Conservation (phyloP, 2,113 vertebrate species). For the Coreoperca whiteheadi region DNA sequence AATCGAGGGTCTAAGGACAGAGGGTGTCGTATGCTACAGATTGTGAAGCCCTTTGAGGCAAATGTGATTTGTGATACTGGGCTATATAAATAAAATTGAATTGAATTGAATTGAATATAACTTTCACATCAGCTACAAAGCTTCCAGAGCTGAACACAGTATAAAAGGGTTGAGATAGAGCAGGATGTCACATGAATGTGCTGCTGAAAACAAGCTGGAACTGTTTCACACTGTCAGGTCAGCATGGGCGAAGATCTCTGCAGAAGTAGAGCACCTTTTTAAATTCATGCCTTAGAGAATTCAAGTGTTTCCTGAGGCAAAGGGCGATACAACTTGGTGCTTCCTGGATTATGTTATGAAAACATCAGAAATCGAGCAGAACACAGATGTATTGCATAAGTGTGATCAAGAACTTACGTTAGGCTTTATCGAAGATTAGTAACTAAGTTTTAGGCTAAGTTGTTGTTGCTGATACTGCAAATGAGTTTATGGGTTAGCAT, state of each 20-base stretch:
- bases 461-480: conserved; percentile 3
- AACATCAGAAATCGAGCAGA: neutral
- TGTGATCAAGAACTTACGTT: neutral
- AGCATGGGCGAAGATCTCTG: neutral
- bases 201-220: conserved; percentile 13
- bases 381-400: neutral
- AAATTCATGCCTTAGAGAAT: neutral
- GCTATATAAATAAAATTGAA: no score
- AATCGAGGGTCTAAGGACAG: no score
- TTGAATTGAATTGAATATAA: no score
- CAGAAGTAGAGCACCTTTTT: conserved; percentile 1
- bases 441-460: neutral
- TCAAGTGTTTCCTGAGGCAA: neutral
- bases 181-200: conserved; percentile 53
- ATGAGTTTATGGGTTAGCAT: neutral
- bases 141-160: conserved; percentile 27
- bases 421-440: neutral
- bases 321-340: neutral
- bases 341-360: neutral
- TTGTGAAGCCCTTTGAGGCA: no score
- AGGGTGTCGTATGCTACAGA: no score
- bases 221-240: conserved; percentile 1
- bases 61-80: no score
- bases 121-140: conserved; percentile 7
- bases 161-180: neutral